Percentiles rank a stretch among this genome's conserved stretches.
These are phyloP conservation scores for Centropus bengalensis DNA, from an alignment of 2,113 vertebrate species.

Conservation along the genomic window DNA sequence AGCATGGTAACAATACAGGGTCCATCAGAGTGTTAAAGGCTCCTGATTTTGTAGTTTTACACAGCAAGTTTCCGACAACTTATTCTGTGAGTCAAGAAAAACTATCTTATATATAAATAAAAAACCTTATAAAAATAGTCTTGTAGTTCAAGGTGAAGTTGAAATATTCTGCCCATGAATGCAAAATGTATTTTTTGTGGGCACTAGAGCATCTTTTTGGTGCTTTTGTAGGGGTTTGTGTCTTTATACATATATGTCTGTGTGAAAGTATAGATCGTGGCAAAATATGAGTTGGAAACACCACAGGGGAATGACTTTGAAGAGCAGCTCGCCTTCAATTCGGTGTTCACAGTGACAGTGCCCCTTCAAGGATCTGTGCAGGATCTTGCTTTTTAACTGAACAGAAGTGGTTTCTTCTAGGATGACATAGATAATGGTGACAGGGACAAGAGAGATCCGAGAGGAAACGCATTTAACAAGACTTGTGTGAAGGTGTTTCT, in stretches of 20 bases:
- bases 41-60: not conserved
- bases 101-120: not conserved
- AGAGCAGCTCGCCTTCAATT: not conserved
- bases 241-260: not conserved
- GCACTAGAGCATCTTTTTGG: not conserved
- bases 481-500: not conserved
- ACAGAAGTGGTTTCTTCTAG: not conserved
- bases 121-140: not conserved
- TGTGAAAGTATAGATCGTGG: not conserved
- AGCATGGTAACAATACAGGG: not conserved
- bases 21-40: not conserved
- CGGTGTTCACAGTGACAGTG: not conserved
- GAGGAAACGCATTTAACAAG: not conserved
- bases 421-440: not conserved
- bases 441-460: not conserved
- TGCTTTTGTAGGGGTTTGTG: not conserved
- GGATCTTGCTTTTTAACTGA: not conserved
- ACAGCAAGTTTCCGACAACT: not conserved
- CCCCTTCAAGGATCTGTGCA: not conserved
- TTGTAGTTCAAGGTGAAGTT: not conserved
- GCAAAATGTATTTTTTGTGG: not conserved
- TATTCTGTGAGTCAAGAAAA: not conserved
- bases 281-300: not conserved
- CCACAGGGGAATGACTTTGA: not conserved
- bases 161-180: not conserved